phyloP scores from a whole-genome alignment of 2,888 invertebrate genomes.

The Caenorhabditis imperialis region DNA sequence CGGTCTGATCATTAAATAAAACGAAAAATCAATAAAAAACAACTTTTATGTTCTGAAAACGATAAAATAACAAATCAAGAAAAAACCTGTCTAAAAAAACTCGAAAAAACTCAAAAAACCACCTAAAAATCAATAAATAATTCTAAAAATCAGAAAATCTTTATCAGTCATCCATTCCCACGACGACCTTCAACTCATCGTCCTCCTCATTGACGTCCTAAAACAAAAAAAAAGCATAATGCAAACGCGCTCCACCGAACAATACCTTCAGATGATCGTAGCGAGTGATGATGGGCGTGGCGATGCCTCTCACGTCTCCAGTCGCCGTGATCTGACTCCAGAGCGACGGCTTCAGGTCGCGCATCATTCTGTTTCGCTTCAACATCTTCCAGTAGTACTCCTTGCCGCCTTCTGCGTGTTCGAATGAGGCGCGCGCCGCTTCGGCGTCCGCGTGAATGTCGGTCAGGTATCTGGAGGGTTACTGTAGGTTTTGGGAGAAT shows the following conservation, averaged over 20 bases:
- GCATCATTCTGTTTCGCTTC: conserved; percentile 68
- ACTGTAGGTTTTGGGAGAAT: no score
- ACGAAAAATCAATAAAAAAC: no score
- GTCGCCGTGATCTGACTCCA: conserved; percentile 67
- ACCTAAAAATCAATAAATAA: conserved; percentile 6
- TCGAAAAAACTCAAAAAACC: conserved; percentile 6
- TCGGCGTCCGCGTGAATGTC: conserved; percentile 72
- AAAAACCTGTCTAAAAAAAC: no score
- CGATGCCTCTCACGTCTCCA: conserved; percentile 70
- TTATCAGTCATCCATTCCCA: conserved; percentile 65
- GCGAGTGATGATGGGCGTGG: conserved; percentile 68
- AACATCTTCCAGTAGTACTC: conserved; percentile 75
- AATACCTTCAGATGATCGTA: conserved; percentile 68
- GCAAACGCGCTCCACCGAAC: no score
- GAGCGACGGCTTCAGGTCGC: conserved; percentile 59
- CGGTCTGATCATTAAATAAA: no score
- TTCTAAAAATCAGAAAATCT: conserved; percentile 3
- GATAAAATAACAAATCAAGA: neutral
- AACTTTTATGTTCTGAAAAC: neutral
- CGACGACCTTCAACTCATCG: conserved; percentile 66
- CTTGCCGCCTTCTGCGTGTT: conserved; percentile 74
- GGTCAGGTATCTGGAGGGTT: conserved; percentile 68
- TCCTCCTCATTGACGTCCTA: conserved; percentile 70
- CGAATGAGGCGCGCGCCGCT: conserved; percentile 68
- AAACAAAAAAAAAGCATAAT: conserved; percentile 1